phyloP scores from a whole-genome alignment of 2,113 vertebrate genomes.

The Heterocephalus glaber region DNA sequence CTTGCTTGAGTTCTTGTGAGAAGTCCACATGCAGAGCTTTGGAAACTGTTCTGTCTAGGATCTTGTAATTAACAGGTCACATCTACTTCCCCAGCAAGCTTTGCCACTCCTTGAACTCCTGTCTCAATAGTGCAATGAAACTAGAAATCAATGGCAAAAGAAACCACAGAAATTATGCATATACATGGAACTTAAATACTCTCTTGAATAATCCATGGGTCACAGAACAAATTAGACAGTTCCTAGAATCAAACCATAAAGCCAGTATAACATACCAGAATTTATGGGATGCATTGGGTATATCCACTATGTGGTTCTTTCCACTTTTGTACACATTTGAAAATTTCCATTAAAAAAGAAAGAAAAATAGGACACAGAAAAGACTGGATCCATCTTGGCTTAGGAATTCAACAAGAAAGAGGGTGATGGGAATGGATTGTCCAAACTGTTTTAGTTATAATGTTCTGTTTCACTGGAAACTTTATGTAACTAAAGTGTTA shows the following conservation, averaged over 20 bases:
- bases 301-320: neutral
- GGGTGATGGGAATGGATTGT: neutral
- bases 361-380: neutral
- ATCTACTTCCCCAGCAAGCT: neutral
- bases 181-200: neutral
- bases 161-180: neutral
- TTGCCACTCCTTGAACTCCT: no score
- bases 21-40: neutral
- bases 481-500: neutral
- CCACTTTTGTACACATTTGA: neutral
- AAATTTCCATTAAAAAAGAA: neutral
- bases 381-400: neutral
- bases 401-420: neutral
- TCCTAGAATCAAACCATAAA: neutral
- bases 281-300: neutral
- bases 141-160: neutral
- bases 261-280: neutral
- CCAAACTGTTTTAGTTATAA: neutral
- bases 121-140: neutral
- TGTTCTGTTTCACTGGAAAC: neutral
- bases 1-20: neutral
- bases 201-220: neutral
- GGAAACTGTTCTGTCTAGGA: neutral
- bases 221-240: neutral
- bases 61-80: neutral